Base-by-base conservation (phyloP, 2,113 vertebrate genomes). In the Cynopterus brachyotis region DNA sequence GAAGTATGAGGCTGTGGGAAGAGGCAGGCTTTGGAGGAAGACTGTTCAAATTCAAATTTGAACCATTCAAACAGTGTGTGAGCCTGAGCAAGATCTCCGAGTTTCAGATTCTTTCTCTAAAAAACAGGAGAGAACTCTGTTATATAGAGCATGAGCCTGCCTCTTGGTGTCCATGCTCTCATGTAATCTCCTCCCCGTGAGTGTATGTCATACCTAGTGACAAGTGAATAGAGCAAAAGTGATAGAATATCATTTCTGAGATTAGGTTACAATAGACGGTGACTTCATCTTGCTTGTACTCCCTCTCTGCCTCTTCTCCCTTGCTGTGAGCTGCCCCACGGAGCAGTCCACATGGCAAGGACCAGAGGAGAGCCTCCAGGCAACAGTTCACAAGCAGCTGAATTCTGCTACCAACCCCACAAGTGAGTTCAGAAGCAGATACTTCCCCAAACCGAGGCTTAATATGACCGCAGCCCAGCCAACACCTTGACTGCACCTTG, bases 1-100 rank as follows among this genome's bases (percentile, higher is more conserved):
- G 47, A 55, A 70, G 45, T 0, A 0, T 22, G 73, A 60, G 26
- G 13, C 22, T 26, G 22, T 5, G 12, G 59, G 30, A 59, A 83
- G 67, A 89, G 30, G 42, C 22, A 47, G 32, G 37, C 55, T 91
- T 96, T 45, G 87, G 76, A 88, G 70, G 81, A 87, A 92, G 45
- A 64, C 9, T 4, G 2, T 69, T 90, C 60, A 53, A 30, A 40
- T 62, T 45, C 57, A 62, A 62, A 62, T 82, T 45, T 60, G 53
- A 82, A 82, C 37, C 37, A 10, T 66, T 84, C 82, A 35, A 24
- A 26, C 0, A 3, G 16, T n/a, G 3, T 81, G 22, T 53, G 70
- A 92, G n/a, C 42, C 84, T 42, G 30, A 70, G 45, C 15, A 84
- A 26, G 82, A 12, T 75, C 72, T 69, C 28, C 2, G 1, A 62